Conservation (phyloP, 2,113 vertebrate genomes). For the Amblyornis subalaris region DNA sequence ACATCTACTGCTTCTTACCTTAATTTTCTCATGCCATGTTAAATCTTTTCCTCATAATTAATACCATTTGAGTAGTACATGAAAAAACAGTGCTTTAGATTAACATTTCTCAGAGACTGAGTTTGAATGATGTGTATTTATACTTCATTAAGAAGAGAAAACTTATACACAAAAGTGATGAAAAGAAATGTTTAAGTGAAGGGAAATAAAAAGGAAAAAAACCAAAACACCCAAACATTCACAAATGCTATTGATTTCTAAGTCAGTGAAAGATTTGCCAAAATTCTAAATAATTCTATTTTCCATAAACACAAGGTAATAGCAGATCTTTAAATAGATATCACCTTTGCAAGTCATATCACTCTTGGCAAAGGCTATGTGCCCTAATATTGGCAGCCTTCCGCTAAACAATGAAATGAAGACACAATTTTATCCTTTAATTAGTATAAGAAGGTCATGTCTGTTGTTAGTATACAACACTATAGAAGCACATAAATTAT, state of each 20-base stretch:
- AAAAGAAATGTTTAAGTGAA: not conserved
- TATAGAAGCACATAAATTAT: not conserved
- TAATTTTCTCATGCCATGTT: not conserved
- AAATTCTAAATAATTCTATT: not conserved
- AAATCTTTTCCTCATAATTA: not conserved
- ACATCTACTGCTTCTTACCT: not conserved
- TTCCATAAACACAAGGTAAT: not conserved
- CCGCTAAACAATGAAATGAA: not conserved
- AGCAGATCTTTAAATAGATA: not conserved
- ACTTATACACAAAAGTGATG: rapidly evolving
- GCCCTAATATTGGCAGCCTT: not conserved
- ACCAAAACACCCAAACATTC: not conserved
- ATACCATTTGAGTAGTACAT: not conserved
- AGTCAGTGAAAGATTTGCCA: not conserved
- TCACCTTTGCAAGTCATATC: not conserved
- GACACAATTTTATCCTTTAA: not conserved
- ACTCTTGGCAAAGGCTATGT: not conserved
- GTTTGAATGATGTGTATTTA: not conserved
- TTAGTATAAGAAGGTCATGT: not conserved
- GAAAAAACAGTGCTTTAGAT: not conserved
- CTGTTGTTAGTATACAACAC: not conserved
- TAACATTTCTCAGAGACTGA: not conserved
- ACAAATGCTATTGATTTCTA: not conserved
- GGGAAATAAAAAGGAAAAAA: rapidly evolving
- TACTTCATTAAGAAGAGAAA: not conserved